Conservation (phyloP, 1,140 invertebrate genomes). For the Hylaeus volcanicus region DNA sequence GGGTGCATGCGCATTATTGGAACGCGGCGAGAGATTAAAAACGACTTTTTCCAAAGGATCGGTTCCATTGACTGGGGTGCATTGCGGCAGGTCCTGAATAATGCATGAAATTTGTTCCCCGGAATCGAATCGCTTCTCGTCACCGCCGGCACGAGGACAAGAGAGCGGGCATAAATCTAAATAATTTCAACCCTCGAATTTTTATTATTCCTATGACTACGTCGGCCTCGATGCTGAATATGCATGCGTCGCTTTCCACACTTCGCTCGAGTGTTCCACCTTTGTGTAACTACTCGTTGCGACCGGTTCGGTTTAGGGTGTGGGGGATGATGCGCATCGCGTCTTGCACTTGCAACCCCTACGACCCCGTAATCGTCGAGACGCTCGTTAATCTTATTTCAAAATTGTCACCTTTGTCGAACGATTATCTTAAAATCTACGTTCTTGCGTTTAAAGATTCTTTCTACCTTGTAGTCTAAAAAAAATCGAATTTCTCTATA, state of each 20-base stretch:
- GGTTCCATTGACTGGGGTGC: slow-evolving; percentile 72
- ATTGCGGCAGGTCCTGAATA: slow-evolving; percentile 74
- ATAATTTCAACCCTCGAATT: slow-evolving; percentile 77
- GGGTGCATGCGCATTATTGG: slow-evolving; percentile 52
- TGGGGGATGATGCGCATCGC: slow-evolving; percentile 28
- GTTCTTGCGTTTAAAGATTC: background rate
- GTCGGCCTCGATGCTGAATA: slow-evolving; percentile 67
- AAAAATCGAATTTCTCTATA: no score
- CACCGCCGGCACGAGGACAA: slow-evolving; percentile 71
- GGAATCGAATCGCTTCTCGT: slow-evolving; percentile 77
- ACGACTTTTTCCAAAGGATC: slow-evolving; percentile 72
- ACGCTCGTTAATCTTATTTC: slow-evolving; percentile 34
- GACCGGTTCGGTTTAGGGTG: background rate
- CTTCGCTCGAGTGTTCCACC: slow-evolving; percentile 57
- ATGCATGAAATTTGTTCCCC: slow-evolving; percentile 79
- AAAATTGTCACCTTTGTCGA: slow-evolving; percentile 5
- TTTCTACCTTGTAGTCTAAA: background rate
- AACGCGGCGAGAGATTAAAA: slow-evolving; percentile 73
- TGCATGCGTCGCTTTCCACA: slow-evolving; percentile 68
- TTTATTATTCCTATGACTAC: slow-evolving; percentile 75
- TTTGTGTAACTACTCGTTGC: slow-evolving; percentile 59
- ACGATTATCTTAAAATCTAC: background rate
- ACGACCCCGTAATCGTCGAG: background rate
- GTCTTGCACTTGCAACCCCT: slow-evolving; percentile 1
- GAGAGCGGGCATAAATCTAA: slow-evolving; percentile 79